Conservation (phyloP, 1,140 invertebrate genomes). For the Babylonia areolata region DNA sequence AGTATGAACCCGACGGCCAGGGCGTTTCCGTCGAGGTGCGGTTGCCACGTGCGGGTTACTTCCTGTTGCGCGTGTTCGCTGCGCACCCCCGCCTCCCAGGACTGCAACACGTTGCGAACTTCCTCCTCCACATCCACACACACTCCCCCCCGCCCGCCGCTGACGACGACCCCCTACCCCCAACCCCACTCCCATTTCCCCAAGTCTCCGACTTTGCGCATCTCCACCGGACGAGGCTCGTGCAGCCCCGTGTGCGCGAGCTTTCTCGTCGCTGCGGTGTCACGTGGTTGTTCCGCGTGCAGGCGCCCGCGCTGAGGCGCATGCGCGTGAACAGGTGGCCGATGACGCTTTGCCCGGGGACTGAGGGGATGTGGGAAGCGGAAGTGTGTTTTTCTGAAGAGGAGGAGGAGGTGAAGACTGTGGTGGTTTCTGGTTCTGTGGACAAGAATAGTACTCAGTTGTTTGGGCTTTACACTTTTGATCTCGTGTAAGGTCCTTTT, state of each 20-base stretch:
- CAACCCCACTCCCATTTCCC: not conserved
- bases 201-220: not conserved
- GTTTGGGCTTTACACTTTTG: not conserved
- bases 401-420: not conserved
- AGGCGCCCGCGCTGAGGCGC: not conserved
- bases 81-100: not conserved
- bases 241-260: not conserved
- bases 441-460: not conserved
- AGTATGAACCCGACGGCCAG: constrained; percentile 19
- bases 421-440: not conserved
- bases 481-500: not conserved
- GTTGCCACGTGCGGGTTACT: not conserved
- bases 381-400: not conserved
- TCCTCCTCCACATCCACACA: not conserved
- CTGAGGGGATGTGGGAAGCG: not conserved
- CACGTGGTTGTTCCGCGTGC: not conserved
- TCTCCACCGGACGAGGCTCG: not conserved
- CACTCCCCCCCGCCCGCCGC: too few relatives aligned
- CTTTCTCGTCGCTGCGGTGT: not conserved
- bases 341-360: not conserved
- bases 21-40: not conserved
- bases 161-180: too few relatives aligned
- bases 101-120: not conserved
- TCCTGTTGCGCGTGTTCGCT: not conserved
- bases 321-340: not conserved